Base-by-base conservation (phyloP, 2,113 vertebrate species). In the Triplophysa rosa region DNA sequence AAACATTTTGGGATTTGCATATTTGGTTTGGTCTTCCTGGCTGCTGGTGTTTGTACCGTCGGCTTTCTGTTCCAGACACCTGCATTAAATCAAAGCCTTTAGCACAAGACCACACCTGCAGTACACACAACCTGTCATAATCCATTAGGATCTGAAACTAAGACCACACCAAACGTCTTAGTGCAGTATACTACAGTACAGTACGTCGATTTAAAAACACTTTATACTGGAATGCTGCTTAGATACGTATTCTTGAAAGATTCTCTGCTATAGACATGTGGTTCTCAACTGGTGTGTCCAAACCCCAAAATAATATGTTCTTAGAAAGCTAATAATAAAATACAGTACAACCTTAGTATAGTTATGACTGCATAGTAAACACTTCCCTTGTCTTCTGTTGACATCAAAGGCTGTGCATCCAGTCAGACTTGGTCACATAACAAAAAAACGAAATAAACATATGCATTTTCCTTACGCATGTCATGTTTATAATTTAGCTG, bases 31-130 rank as follows among this genome's bases (percentile, higher is more conserved):
- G 54, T 71, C 26, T 71, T 90, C 90, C 95, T 97, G 95, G 95
- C 96, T 97, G 95, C 93, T 88, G 90, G 84, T 95, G 95, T 94
- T 95, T 94, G 87, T 86, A 89, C 85, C 90, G 82, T 80, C 87
- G 84, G 86, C 82, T 84, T 37, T 93, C 88, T 87, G 90, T 91
- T 92, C 92, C 92, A 97, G 96, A 94, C 95, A 97, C 96, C 96
- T 98, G 96, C 97, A 98, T 98, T 98, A 71, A 59, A 63, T 24
- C 65, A 24, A 59, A 68, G 21, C 14, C n/a, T 49, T 8, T 21
- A 19, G 26, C 49, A 78, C 64, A 59, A 23, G 52, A 71, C 33
- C 16, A 37, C 24, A 56, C 5, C 54, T n/a, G 19, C 19, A 17
- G 52, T 54, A 54, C 17, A 54, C 16, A 19, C 52, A 71, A 71